Evolutionary conservation across 2,888 invertebrate species (phyloP).

Genomic region (Amblyteles armatorius): DNA sequence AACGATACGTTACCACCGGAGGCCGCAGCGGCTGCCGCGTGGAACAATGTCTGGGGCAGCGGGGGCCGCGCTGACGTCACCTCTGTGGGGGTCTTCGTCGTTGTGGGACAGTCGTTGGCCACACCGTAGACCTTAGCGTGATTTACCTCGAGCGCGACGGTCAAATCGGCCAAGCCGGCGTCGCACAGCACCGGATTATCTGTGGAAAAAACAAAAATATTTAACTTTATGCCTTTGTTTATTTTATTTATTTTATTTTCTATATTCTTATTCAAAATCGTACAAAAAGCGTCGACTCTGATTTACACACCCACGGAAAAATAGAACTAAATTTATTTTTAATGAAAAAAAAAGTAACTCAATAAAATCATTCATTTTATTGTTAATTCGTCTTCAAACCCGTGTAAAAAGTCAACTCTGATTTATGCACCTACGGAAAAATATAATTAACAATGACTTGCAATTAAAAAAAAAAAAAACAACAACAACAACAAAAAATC

Average conservation of each 20-base stretch:
- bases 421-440: background rate
- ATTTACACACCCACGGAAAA: too few relatives aligned
- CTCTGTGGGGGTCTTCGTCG: conserved; percentile 72
- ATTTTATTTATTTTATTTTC: background rate
- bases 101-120: conserved; percentile 85
- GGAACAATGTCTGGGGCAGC: conserved; percentile 78
- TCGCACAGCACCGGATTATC: conserved; percentile 94
- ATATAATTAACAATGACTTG: too few relatives aligned
- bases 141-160: conserved; percentile 89
- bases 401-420: background rate
- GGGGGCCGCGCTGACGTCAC: conserved; percentile 74
- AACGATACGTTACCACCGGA: conserved; percentile 82
- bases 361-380: background rate
- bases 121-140: conserved; percentile 91
- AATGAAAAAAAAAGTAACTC: too few relatives aligned
- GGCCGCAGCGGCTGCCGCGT: conserved; percentile 79
- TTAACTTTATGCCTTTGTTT: conserved; percentile 6
- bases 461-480: background rate
- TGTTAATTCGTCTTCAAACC: background rate
- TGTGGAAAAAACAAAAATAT: conserved; percentile 83
- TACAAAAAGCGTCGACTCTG: too few relatives aligned
- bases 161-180: conserved; percentile 89
- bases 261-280: too few relatives aligned
- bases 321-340: too few relatives aligned
- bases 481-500: background rate